Conservation (phyloP, 1,140 invertebrate species). For the roundworm (Caenorhabditis elegans) region WBcel235 BX284604.4:975001-975500, state of each 20-base stretch:
- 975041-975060: no score
- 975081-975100: no score
- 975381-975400: constrained; percentile 8
- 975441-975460: constrained; percentile 24
- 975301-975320: constrained; percentile 27
- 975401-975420: background rate
- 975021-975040: no score
- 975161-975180: no score
- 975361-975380: constrained; percentile 44
- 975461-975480: background rate
- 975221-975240: no score
- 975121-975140: no score
- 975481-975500: constrained; percentile 32
- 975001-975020: no score
- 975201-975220: no score
- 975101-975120: no score
- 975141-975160: no score
- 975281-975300: constrained; percentile 21
- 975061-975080: no score
- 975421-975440: background rate
- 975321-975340: constrained; percentile 41
- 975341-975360: constrained; percentile 38
- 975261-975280: constrained; percentile 30
- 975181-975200: no score
- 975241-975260: background rate